These are phyloP conservation scores for Selenia dentaria DNA, from an alignment of 2,888 invertebrate species.

Conservation along the genomic window DNA sequence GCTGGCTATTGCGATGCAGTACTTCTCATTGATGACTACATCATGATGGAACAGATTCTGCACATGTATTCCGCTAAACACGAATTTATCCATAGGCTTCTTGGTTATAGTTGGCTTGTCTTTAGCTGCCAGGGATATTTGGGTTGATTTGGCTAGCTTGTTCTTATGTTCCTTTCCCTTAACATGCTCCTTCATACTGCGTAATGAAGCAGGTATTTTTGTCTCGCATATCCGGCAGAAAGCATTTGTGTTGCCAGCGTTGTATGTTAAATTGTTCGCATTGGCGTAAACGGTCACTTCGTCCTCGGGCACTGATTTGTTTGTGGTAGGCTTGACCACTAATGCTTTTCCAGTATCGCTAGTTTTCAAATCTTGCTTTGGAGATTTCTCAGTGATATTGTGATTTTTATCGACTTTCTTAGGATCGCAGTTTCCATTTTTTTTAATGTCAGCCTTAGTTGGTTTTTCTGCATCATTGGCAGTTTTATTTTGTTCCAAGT, in stretches of 20 bases:
- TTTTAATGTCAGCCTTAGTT: not conserved
- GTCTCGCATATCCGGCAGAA: constrained; percentile 41
- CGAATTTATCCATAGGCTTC: constrained; percentile 11
- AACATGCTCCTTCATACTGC: constrained; percentile 48
- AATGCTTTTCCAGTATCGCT: not conserved
- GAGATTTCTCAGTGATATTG: not conserved
- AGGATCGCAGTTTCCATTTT: not conserved
- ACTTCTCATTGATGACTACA: constrained; percentile 41
- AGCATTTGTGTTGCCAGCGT: constrained; percentile 31
- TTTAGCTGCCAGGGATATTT: not conserved
- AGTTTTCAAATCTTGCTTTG: not conserved
- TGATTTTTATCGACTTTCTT: constrained; percentile 2
- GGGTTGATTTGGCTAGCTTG: constrained; percentile 12
- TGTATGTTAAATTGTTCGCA: constrained; percentile 39
- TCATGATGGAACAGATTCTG: constrained; percentile 8
- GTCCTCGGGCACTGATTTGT: constrained; percentile 8
- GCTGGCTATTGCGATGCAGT: constrained; percentile 36
- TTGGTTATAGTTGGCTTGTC: constrained; percentile 4
- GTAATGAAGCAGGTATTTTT: constrained; percentile 38
- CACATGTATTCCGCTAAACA: constrained; percentile 3
- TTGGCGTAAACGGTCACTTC: constrained; percentile 32
- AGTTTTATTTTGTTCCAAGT: constrained; percentile 2
- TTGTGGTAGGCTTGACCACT: not conserved
- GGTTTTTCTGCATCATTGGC: not conserved
- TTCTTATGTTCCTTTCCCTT: constrained; percentile 42